These are phyloP conservation scores for Corapipo altera DNA, from an alignment of 2,113 vertebrate species.

Conservation along the genomic window DNA sequence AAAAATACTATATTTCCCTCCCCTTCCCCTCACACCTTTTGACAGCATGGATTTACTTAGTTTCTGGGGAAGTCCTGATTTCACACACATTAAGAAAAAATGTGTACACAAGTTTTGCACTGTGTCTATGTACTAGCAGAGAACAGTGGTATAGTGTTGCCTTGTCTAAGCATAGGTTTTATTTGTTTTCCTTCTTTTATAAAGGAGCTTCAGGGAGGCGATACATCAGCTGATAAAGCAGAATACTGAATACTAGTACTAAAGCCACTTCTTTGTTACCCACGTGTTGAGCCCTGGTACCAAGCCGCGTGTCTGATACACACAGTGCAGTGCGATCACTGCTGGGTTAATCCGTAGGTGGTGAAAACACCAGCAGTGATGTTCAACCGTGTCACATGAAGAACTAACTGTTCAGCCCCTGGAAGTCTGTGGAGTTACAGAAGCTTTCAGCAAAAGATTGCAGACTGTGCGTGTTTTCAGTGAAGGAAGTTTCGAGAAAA, in stretches of 20 bases:
- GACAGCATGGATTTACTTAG: background rate
- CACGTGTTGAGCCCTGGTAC: background rate
- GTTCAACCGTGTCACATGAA: background rate
- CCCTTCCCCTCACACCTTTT: background rate
- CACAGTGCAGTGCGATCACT: accelerated
- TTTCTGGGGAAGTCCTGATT: background rate
- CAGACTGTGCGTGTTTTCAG: background rate
- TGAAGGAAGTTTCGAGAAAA: background rate
- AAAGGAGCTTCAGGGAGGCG: background rate
- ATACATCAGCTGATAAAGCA: background rate
- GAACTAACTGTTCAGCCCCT: background rate
- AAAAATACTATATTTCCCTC: background rate
- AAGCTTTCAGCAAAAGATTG: background rate
- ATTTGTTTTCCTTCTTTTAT: background rate
- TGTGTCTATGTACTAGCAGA: background rate
- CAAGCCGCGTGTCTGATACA: accelerated
- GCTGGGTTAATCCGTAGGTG: background rate
- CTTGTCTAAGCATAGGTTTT: background rate
- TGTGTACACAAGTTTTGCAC: background rate
- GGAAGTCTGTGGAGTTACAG: background rate
- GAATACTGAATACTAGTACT: background rate
- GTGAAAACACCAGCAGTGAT: background rate
- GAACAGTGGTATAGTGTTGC: background rate
- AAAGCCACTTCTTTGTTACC: background rate
- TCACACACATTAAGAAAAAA: background rate